A percentile compares a stretch with the other conserved stretches of the same genome.
Evolutionary conservation across 2,888 invertebrate genomes (phyloP).

Genomic region (Ophion ventricosus): DNA sequence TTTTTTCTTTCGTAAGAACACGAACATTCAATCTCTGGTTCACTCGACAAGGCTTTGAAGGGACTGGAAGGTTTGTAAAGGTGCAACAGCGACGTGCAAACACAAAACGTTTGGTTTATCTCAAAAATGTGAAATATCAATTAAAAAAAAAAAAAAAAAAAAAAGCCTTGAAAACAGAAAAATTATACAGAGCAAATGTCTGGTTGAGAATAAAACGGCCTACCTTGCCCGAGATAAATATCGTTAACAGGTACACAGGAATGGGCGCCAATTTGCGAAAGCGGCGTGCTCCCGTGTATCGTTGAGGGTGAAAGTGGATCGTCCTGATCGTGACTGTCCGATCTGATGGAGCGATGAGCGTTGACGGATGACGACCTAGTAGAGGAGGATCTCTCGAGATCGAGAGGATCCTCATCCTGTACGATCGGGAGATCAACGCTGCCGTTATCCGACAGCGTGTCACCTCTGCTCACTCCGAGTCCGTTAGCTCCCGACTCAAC

Average conservation of each 20-base stretch:
- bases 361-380: constrained; percentile 78
- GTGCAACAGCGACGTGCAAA: too few species aligned
- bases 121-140: too few species aligned
- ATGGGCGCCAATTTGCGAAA: constrained; percentile 93
- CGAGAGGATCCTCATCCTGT: constrained; percentile 75
- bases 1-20: too few species aligned
- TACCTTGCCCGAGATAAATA: constrained; percentile 84
- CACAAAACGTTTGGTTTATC: too few species aligned
- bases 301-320: constrained; percentile 83
- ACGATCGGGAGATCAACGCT: constrained; percentile 74
- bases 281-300: constrained; percentile 93
- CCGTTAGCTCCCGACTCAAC: constrained; percentile 84
- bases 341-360: constrained; percentile 78
- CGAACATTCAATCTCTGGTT: too few species aligned
- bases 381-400: constrained; percentile 78
- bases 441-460: constrained; percentile 80
- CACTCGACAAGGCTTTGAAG: too few species aligned
- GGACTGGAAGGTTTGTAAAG: too few species aligned
- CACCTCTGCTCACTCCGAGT: constrained; percentile 83
- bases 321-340: constrained; percentile 79
- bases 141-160: not conserved
- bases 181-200: not conserved
- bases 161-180: not conserved
- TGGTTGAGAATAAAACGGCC: constrained; percentile 48
- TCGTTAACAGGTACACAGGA: constrained; percentile 86